Base-by-base conservation (phyloP, 2,113 vertebrate genomes). In the Pandion haliaetus region DNA sequence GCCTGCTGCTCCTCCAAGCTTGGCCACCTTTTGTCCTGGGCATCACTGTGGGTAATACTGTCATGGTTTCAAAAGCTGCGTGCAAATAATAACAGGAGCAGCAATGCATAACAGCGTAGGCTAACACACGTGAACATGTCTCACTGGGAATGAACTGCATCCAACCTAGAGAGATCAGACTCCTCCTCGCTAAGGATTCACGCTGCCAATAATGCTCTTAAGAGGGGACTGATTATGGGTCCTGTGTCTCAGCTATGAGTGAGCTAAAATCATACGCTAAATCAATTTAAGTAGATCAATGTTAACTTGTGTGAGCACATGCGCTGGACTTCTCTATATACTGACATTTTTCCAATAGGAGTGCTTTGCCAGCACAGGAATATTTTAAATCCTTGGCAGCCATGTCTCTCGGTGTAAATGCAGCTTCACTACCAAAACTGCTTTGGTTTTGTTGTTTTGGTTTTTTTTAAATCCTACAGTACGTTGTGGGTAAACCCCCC, bases 341-440 rank as follows among this genome's bases (percentile, higher is more conserved):
- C 61, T 71, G 86, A 87, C 44, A 59, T 5, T 11, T 55, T 87
- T 96, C 58, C 66, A 67, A 28, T 5, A 50, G 57, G n/a, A 78
- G 13, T 2, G 1, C 61, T 82, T 92, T 62, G 32, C 55, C 61
- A 82, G 70, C 42, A 71, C n/a, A 36, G 42, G 61, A 82, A 79
- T 76, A 72, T 52, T 90, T 87, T n/a, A 79, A 85, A 82, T 71
- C 82, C 65, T 59, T 93, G 78, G 47, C 78, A 94, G 74, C 34
- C 9, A 3, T 54, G 36, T 21, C 47, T 52, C 32, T 12, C 44
- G 2, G 15, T 45, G 47, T 44, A 61, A 79, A 34, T 15, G 17
- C 38, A 87, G 69, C 45, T 66, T 94, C 70, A 34, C 61, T 42
- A 42, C n/a, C 25, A 89, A 91, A 95, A 42, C 67, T 74, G 50